These are phyloP conservation scores for Oxystoma pomonae DNA, from an alignment of 2,888 invertebrate species.

Conservation along the genomic window DNA sequence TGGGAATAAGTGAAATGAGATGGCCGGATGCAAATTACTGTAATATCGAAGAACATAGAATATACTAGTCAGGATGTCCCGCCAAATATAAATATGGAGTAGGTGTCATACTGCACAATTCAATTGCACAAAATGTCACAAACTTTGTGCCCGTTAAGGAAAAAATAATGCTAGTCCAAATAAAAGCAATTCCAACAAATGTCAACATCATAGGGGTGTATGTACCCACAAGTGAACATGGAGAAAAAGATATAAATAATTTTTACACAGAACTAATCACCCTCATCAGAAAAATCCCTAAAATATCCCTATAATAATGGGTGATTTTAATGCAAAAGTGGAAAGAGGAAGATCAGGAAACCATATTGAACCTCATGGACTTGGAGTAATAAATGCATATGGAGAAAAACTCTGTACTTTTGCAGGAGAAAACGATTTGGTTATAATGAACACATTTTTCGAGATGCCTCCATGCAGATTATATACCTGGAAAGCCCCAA, in stretches of 20 bases:
- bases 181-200: conserved; percentile 3
- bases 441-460: no score
- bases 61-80: conserved; percentile 3
- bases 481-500: no score
- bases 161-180: conserved; percentile 4
- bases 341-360: conserved; percentile 2
- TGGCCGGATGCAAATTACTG: no score
- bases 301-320: background rate
- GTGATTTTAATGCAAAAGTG: no score
- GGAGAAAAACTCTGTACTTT: no score
- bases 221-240: background rate
- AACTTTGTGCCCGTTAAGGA: conserved; percentile 5
- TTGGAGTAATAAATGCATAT: no score
- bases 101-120: conserved; percentile 4
- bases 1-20: no score
- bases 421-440: no score
- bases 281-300: background rate
- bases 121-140: conserved; percentile 5
- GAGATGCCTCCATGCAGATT: no score
- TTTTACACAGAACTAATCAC: background rate
- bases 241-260: background rate
- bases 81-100: background rate
- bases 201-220: conserved; percentile 1
- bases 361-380: background rate
- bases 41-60: conserved; percentile 3